Percentiles rank a stretch among this genome's conserved stretches.
These are phyloP conservation scores for Phylloscopus collybita DNA, from an alignment of 2,797 vertebrate species.

Conservation along the genomic window DNA sequence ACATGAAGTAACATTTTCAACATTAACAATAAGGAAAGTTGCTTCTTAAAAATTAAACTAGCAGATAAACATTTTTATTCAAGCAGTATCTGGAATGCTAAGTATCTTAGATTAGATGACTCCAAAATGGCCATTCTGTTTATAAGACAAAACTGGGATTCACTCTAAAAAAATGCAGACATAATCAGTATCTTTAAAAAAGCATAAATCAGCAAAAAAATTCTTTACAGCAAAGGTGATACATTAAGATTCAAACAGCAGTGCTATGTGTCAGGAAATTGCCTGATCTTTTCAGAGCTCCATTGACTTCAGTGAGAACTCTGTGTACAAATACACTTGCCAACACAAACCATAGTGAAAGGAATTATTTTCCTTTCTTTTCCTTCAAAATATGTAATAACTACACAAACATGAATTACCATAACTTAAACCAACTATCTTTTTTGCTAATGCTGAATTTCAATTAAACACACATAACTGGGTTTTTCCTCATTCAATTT, in stretches of 20 bases:
- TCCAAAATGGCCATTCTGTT: not conserved
- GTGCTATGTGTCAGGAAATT: not conserved
- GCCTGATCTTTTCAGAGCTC: not conserved
- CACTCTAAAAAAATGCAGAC: not conserved
- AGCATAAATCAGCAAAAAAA: not conserved
- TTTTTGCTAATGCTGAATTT: not conserved
- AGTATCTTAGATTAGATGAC: not conserved
- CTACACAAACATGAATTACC: not conserved
- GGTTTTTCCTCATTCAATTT: not conserved
- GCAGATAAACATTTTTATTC: not conserved
- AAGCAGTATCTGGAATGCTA: not conserved
- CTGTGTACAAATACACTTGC: not conserved
- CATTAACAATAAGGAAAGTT: not conserved
- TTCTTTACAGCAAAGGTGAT: not conserved
- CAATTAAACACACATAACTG: not conserved
- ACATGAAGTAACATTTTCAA: not conserved
- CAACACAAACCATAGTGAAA: not conserved
- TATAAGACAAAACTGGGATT: not conserved
- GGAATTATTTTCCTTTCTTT: not conserved
- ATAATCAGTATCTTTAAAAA: not conserved
- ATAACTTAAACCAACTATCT: not conserved
- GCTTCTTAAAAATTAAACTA: not conserved
- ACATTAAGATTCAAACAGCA: not conserved
- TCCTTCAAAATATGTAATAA: not conserved
- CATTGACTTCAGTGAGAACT: constrained; percentile 59